Percentiles rank a stretch among this genome's conserved stretches.
These are phyloP conservation scores for Marasmarcha lunaedactyla DNA, from an alignment of 2,888 invertebrate species.

Conservation along the genomic window DNA sequence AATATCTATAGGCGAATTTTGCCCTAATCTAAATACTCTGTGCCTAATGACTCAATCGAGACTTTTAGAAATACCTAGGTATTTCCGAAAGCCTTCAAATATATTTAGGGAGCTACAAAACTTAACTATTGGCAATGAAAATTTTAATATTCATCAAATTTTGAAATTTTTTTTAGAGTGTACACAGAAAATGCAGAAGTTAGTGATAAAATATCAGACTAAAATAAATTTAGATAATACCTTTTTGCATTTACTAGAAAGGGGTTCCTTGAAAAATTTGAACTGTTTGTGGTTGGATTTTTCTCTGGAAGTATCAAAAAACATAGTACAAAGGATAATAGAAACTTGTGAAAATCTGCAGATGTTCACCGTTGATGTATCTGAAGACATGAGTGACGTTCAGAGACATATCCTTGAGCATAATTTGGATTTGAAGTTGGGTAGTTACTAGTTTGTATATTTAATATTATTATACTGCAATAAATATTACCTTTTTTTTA, in stretches of 20 bases:
- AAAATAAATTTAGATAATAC: conserved; percentile 46
- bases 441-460: conserved; percentile 37
- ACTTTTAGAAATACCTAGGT: conserved; percentile 39
- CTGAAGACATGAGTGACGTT: conserved; percentile 38
- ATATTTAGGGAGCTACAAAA: conserved; percentile 44
- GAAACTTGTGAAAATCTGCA: conserved; percentile 41
- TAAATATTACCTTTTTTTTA: conserved; percentile 22
- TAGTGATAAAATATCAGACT: conserved; percentile 53
- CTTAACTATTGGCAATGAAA: conserved; percentile 53
- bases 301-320: conserved; percentile 49
- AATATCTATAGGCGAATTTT: conserved; percentile 42
- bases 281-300: conserved; percentile 55
- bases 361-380: conserved; percentile 47
- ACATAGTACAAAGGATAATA: conserved; percentile 43
- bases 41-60: conserved; percentile 55
- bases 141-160: conserved; percentile 45
- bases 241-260: conserved; percentile 37
- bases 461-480: conserved; percentile 18
- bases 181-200: conserved; percentile 40
- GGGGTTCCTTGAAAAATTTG: conserved; percentile 42
- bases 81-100: conserved; percentile 32
- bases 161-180: conserved; percentile 48
- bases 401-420: conserved; percentile 46
- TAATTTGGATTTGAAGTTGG: conserved; percentile 54
- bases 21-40: conserved; percentile 50